Percentiles rank a stretch among this genome's conserved stretches.
Evolutionary conservation across 2,113 vertebrate genomes (phyloP).

Genomic region (Sceloporus undulatus): DNA sequence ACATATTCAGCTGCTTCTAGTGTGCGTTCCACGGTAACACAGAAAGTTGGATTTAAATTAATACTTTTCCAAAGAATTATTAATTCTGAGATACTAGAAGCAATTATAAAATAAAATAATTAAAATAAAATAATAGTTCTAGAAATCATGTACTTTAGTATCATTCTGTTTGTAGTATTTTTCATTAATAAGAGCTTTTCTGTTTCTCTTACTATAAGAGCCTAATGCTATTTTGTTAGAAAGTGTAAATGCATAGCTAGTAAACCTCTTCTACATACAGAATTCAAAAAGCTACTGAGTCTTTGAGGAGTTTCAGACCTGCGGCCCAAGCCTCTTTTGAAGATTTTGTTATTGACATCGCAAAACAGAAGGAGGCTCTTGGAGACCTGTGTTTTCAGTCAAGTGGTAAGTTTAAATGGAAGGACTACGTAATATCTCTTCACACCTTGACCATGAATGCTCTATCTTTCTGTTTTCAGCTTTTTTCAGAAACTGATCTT

Average conservation of each 20-base stretch:
- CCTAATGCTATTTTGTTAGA: background rate
- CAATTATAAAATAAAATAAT: background rate
- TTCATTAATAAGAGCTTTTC: background rate
- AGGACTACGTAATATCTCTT: background rate
- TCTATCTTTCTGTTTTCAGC: background rate
- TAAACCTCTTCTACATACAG: slow-evolving; percentile 72
- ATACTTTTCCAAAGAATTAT: background rate
- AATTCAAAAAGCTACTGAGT: slow-evolving; percentile 95
- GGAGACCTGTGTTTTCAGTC: slow-evolving; percentile 88
- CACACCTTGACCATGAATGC: no score
- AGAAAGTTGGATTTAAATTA: background rate
- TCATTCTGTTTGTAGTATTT: background rate
- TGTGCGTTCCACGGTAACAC: background rate
- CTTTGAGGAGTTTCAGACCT: slow-evolving; percentile 90
- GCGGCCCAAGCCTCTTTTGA: slow-evolving; percentile 91
- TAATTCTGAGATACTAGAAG: background rate
- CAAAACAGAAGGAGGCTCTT: slow-evolving; percentile 88
- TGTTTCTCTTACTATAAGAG: background rate
- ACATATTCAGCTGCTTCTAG: background rate
- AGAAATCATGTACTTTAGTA: background rate
- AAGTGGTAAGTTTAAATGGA: slow-evolving; percentile 79
- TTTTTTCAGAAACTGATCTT: background rate
- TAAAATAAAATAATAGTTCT: background rate
- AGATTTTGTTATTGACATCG: slow-evolving; percentile 89
- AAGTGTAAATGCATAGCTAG: background rate